Evolutionary conservation across 2,113 vertebrate genomes (phyloP).

Genomic region (Apodemus sylvaticus): DNA sequence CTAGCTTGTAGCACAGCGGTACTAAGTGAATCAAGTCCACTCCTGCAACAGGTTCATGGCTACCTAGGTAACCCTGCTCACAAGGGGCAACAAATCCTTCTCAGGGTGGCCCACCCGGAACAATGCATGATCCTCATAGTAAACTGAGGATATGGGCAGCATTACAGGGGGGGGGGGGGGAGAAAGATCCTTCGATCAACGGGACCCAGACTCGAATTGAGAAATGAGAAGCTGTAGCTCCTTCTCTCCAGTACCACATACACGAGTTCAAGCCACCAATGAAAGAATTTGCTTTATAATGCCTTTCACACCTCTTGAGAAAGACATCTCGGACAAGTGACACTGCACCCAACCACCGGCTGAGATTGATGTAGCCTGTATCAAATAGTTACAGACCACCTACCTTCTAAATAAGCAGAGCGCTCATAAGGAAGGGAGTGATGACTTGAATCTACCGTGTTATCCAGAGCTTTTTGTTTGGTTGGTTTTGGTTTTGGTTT

Average conservation of each 20-base stretch:
- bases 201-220: slow-evolving; percentile 38
- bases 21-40: not conserved
- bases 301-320: slow-evolving; percentile 9
- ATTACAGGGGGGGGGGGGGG: not conserved
- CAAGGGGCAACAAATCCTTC: not conserved
- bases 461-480: not conserved
- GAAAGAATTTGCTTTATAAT: slow-evolving; percentile 57
- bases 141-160: slow-evolving; percentile 38
- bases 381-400: slow-evolving; percentile 27
- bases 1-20: not conserved
- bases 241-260: not conserved
- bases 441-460: not conserved
- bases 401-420: not conserved
- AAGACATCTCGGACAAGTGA: slow-evolving; percentile 25
- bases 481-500: not conserved
- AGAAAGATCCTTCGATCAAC: slow-evolving; percentile 57
- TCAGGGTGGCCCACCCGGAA: not conserved
- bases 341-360: not conserved
- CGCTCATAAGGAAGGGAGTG: not conserved
- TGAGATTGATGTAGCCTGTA: not conserved
- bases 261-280: not conserved
- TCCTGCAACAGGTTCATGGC: not conserved
- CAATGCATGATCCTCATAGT: not conserved
- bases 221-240: slow-evolving; percentile 43
- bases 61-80: not conserved